Base-by-base conservation (phyloP, 2,113 vertebrate genomes). In the Poeciliopsis occidentalis region DNA sequence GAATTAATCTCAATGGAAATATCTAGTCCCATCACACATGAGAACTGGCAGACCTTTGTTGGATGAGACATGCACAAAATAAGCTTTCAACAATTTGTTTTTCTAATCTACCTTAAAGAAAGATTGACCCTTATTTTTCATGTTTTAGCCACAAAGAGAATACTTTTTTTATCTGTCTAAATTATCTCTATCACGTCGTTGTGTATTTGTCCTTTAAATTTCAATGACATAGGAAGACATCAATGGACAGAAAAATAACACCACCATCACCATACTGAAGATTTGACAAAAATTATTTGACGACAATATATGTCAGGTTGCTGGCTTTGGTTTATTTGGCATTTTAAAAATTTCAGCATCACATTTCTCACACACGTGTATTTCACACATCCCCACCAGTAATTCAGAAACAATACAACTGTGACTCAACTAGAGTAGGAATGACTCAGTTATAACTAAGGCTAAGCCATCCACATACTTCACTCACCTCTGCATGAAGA, bases 1-100 rank as follows among this genome's bases (percentile, higher is more conserved):
- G 74, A 76, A 79, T 67, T 70, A 60, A 63, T 81, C 72, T 80
- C 44, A 47, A 47, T 83, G 79, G 73, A 82, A 72, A 87, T 76
- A 26, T 76, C 67, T 75, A 60, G 70, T 83, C 71, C 67, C 75
- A 77, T 71, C 81, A 83, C 75, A 13, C 64, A 67, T 71, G n/a
- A 73, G 63, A 51, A 78, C n/a, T 83, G 73, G 78, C 82, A 86
- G 79, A 73, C 78, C 54, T 68, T 67, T 73, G 64, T 76, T 71
- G 69, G 84, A 73, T 41, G 17, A 85, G 54, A 74, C 68, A 76
- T 67, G 67, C 72, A 74, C 80, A 62, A 84, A 72, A 81, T 17
- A 57, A n/a, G 51, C 51, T 57, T 57, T 57, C 10, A 24, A n/a
- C 19, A 57, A 0, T 57, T n/a, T 11, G 51, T 17, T 8, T n/a